These are phyloP conservation scores for Galerucella nymphaeae DNA, from an alignment of 2,888 invertebrate species.

Conservation along the genomic window DNA sequence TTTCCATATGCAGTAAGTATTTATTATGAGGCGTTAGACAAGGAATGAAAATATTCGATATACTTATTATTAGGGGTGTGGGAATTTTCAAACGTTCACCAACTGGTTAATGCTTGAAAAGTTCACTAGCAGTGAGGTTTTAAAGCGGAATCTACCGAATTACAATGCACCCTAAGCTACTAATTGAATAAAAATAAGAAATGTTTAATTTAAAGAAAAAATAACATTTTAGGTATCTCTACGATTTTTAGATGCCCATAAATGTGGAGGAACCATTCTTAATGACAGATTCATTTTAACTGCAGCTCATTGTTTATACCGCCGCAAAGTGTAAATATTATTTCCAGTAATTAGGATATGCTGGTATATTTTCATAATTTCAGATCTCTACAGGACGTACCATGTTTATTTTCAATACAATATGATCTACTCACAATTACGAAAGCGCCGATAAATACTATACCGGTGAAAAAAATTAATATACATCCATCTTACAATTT, in stretches of 20 bases:
- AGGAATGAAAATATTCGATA: no score
- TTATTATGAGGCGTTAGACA: no score
- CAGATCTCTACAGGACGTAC: constrained; percentile 42
- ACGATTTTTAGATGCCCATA: constrained; percentile 39
- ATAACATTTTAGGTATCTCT: constrained; percentile 42
- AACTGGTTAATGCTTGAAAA: no score
- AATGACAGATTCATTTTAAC: constrained; percentile 47
- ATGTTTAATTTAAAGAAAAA: no score
- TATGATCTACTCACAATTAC: constrained; percentile 49
- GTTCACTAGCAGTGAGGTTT: no score
- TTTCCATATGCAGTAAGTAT: constrained; percentile 52
- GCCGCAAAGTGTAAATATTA: constrained; percentile 34
- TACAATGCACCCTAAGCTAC: no score
- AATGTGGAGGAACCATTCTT: constrained; percentile 48
- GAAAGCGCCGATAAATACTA: constrained; percentile 39
- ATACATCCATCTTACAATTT: constrained; percentile 48
- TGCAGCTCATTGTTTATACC: constrained; percentile 45
- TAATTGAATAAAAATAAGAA: no score
- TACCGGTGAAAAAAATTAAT: constrained; percentile 46
- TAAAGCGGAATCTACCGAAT: no score
- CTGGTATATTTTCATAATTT: not conserved
- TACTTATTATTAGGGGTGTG: no score
- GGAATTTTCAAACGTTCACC: no score
- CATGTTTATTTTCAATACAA: constrained; percentile 46
- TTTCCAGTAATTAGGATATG: not conserved